Evolutionary conservation across 2,113 vertebrate species (phyloP).

Genomic region (Marcusenius ussheri): DNA sequence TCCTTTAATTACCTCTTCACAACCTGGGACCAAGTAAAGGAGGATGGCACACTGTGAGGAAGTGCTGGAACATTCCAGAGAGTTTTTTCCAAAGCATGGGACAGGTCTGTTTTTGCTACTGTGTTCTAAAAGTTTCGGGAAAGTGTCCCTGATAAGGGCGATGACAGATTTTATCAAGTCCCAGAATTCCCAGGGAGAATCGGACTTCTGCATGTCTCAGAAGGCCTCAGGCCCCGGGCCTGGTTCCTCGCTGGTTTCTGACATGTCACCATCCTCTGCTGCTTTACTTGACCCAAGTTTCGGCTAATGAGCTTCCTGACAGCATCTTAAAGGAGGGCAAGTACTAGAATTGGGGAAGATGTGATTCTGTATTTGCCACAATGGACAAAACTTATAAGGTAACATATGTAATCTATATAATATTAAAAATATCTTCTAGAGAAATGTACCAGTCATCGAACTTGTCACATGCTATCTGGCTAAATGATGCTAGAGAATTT

Average conservation of each 20-base stretch:
- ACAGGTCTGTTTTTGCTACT: not conserved
- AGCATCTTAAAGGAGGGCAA: not conserved
- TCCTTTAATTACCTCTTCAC: not conserved
- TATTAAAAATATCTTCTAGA: not conserved
- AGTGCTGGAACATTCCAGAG: not conserved
- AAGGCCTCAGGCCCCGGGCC: not conserved
- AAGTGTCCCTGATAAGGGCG: not conserved
- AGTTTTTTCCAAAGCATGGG: not conserved
- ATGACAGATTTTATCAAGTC: not conserved
- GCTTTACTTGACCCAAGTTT: not conserved
- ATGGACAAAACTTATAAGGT: not conserved
- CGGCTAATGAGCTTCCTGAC: not conserved
- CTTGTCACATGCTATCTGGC: not conserved
- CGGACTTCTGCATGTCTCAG: not conserved
- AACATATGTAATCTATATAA: not conserved
- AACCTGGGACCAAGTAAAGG: not conserved
- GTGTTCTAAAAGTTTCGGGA: not conserved
- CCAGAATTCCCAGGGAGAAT: not conserved
- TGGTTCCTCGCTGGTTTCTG: not conserved
- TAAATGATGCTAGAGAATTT: not conserved
- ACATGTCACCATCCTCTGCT: not conserved
- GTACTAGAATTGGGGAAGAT: not conserved
- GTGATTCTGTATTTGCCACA: not conserved
- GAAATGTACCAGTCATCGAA: not conserved
- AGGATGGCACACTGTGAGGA: not conserved